These are phyloP conservation scores for Hypocryptadius cinnamomeus DNA, from an alignment of 2,113 vertebrate genomes.

Conservation along the genomic window DNA sequence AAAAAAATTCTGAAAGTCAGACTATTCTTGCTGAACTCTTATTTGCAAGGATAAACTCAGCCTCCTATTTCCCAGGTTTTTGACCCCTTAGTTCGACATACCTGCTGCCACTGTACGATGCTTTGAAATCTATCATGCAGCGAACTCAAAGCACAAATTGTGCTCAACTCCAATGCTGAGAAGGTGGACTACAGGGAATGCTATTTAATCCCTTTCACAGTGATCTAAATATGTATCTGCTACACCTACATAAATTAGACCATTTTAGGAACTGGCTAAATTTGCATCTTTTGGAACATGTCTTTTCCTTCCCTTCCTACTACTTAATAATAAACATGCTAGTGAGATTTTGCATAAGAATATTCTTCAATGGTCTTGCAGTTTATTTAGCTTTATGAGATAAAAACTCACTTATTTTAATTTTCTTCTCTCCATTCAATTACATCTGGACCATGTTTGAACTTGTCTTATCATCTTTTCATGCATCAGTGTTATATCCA, in stretches of 20 bases:
- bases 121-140: background rate
- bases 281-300: background rate
- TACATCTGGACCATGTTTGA: background rate
- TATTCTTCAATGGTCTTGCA: background rate
- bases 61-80: background rate
- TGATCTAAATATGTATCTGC: background rate
- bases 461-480: background rate
- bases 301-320: background rate
- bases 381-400: background rate
- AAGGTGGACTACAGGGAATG: background rate
- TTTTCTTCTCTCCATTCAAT: background rate
- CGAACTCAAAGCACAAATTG: background rate
- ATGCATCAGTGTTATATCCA: background rate
- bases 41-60: background rate
- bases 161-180: background rate
- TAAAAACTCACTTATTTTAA: background rate
- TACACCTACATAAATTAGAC: background rate
- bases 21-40: background rate
- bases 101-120: accelerated
- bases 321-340: background rate
- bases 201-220: background rate
- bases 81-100: background rate
- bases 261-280: background rate
- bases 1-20: background rate
- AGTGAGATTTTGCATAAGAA: background rate